Evolutionary conservation across 2,113 vertebrate genomes (phyloP), one percentile per base, ranked within the genome.

Genomic region (Podarcis cretensis): DNA sequence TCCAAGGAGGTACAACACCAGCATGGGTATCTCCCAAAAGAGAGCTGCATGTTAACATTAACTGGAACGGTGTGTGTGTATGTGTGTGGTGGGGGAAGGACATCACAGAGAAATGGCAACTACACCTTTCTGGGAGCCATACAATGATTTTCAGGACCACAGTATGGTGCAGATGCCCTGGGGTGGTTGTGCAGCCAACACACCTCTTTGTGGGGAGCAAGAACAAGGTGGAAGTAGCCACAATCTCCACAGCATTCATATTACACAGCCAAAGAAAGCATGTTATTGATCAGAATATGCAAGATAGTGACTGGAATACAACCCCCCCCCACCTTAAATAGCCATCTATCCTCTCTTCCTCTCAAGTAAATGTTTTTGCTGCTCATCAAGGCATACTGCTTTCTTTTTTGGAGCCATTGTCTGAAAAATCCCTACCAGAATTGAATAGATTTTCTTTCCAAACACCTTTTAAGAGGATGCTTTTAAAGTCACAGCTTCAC

Each of bases 401-500:
- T 86, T 54, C 48, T 91, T 89, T 89, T 84, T 89, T 25, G 25
- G 40, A 37, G 79, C 12, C 80, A 85, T 87, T 83, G 8, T 18
- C 0, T 32, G 32, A 87, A 20, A 59, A 90, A 32, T 37, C 87
- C 48, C 32, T 69, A 35, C 77, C 20, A 63, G 79, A 71, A 79
- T 0, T 8, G 84, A 59, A 77, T 59, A 16, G 32, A 89, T 81
- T 71, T 4, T 86, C 85, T 88, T 85, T 57, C 69, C 76, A 89
- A 83, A 75, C 9, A 59, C 3, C 35, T 12, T 90, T 90, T 89
- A 92, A 86, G 85, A 54, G 48, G 48, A 4, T 21, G 87, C 89
- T 78, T 37, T 69, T 90, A 85, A 10, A 3, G 94, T 94, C 95
- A 93, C 95, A 95, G 94, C 92, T 83, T 92, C 88, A 37, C 0